Base-by-base conservation (phyloP, 2,113 vertebrate genomes). In the Anser cygnoides region DNA sequence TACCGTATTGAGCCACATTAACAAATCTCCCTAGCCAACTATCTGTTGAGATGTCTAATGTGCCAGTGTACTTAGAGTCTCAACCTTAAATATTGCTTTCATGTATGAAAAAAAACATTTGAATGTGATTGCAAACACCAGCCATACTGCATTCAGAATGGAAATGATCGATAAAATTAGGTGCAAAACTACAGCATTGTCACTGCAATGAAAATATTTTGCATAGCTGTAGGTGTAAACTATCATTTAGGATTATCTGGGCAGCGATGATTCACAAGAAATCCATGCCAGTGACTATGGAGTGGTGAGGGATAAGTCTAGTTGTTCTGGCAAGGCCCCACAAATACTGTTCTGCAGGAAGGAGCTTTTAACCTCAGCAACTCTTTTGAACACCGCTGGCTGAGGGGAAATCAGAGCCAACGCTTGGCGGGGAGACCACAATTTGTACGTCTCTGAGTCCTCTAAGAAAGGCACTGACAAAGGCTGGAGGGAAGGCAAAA, bases 321-420 rank as follows among this genome's bases (percentile, higher is more conserved):
- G 57, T 68, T 84, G 52, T 63, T 84, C 89, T 95, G 93, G 89
- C 77, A 96, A 82, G 44, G 61, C 9, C 49, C 89, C 49, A 78
- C 29, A 79, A 57, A 58, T 52, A 20, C 21, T 87, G 61, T 79
- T 92, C 54, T 89, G 58, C 70, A 87, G 68, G 77, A 94, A 81
- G 39, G 43, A 96, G 11, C 70, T 95, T 91, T 93, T 89, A 58
- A 87, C 43, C 54, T 43, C 31, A 50, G 46, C 39, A 95, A 77
- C 52, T 49, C 29, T 84, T 87, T 78, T 49, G 37, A 43, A 74
- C 74, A 15, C 86, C 76, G 54, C 58, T 92, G 95, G 83, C 70
- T 82, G 89, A 54, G 62, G 72, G 39, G 70, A 92, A 92, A 89
- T 87, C 54, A 49, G 10, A 87, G 77, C 43, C 77, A 87, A 4